Conservation (phyloP, 2,113 vertebrate genomes). For the Phainopepla nitens region DNA sequence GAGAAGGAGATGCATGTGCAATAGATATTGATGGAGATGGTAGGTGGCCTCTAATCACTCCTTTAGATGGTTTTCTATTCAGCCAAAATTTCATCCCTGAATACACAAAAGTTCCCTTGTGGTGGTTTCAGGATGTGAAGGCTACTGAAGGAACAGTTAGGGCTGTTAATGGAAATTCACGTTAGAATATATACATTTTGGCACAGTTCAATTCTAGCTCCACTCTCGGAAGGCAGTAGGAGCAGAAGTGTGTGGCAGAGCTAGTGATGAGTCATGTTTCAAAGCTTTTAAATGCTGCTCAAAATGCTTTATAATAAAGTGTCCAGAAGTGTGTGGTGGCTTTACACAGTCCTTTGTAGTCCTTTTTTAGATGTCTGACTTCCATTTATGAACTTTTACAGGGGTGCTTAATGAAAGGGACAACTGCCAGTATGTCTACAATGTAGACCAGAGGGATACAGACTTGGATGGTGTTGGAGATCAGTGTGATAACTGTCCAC, state of each 20-base stretch:
- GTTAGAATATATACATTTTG: neutral
- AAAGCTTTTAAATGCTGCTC: neutral
- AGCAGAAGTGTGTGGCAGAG: neutral
- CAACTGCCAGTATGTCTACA: constrained; percentile 97
- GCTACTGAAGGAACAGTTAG: neutral
- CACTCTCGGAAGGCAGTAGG: neutral
- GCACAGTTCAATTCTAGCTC: neutral
- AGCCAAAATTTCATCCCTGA: neutral
- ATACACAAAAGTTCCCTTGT: neutral
- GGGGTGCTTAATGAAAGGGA: constrained; percentile 93
- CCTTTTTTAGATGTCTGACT: neutral
- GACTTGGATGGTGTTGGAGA: constrained; percentile 95
- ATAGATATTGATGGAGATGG: constrained; percentile 96
- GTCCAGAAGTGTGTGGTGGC: neutral
- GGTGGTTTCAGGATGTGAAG: neutral
- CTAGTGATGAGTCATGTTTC: neutral
- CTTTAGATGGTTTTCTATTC: neutral
- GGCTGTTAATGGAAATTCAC: neutral
- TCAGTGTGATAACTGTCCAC: constrained; percentile 97
- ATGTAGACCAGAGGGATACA: constrained; percentile 93
- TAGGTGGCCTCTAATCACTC: constrained; percentile 56
- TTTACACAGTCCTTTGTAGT: neutral
- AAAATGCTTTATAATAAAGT: neutral
- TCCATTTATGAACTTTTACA: constrained; percentile 35
- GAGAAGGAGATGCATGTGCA: constrained; percentile 95